A percentile compares a stretch with the other conserved stretches of the same genome.
Evolutionary conservation across 1,140 invertebrate species (phyloP).

Genomic region (Anoplolepis gracilipes): DNA sequence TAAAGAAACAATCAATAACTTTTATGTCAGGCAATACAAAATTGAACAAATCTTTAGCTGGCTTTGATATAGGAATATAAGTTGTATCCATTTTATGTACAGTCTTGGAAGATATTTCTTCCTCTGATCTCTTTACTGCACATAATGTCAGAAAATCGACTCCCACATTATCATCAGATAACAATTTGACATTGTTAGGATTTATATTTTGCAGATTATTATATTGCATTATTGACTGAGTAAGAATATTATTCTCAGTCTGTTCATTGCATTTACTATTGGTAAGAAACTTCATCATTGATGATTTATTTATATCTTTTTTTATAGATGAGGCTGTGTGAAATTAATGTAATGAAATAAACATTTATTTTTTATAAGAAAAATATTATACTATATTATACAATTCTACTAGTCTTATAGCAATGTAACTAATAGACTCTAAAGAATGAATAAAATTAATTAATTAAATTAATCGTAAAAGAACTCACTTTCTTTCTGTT

Average conservation of each 20-base stretch:
- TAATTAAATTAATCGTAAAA: constrained; percentile 4
- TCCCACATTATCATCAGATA: constrained; percentile 77
- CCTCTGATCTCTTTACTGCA: constrained; percentile 77
- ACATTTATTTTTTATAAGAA: neutral
- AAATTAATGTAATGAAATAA: constrained; percentile 29
- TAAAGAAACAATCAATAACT: constrained; percentile 64
- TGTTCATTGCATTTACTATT: constrained; percentile 26
- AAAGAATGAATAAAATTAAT: neutral
- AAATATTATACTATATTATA: neutral
- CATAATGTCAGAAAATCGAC: constrained; percentile 82
- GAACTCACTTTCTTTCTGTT: constrained; percentile 14
- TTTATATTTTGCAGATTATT: constrained; percentile 63
- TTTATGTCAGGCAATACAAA: constrained; percentile 72
- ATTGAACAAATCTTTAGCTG: constrained; percentile 69
- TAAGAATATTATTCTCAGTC: neutral
- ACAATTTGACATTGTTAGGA: constrained; percentile 76
- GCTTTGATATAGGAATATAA: constrained; percentile 67
- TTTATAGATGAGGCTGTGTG: constrained; percentile 33
- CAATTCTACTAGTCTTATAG: neutral
- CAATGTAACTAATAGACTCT: neutral
- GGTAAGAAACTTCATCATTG: constrained; percentile 83
- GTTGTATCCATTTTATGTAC: constrained; percentile 58
- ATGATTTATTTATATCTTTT: constrained; percentile 82
- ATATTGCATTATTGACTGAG: neutral
- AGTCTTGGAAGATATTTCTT: constrained; percentile 45